Percentiles rank a stretch among this genome's conserved stretches.
Evolutionary conservation across 2,888 invertebrate genomes (phyloP).

Genomic region (Poecilus cupreus): DNA sequence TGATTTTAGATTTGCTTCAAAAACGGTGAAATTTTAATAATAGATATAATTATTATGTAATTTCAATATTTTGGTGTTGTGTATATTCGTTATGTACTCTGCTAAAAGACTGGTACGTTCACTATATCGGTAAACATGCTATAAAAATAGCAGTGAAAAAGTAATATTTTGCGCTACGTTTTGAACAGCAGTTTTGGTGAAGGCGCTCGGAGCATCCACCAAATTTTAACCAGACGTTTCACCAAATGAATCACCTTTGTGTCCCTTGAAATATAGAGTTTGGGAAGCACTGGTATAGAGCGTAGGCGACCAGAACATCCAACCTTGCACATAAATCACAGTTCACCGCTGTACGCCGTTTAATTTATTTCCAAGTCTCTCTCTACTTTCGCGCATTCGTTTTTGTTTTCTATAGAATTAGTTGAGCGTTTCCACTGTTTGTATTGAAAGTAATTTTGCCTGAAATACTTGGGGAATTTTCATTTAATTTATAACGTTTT

Average conservation of each 20-base stretch:
- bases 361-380: conserved; percentile 41
- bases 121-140: no score
- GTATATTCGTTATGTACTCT: no score
- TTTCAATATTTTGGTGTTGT: no score
- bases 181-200: no score
- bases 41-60: no score
- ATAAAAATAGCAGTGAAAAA: no score
- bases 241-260: not conserved
- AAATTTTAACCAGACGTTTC: not conserved
- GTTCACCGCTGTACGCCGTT: conserved; percentile 19
- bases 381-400: conserved; percentile 9
- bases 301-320: not conserved
- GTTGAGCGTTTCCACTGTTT: conserved; percentile 26
- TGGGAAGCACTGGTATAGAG: not conserved
- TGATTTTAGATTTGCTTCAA: no score
- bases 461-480: conserved; percentile 15
- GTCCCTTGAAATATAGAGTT: not conserved
- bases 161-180: no score
- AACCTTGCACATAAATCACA: conserved; percentile 31
- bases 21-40: no score
- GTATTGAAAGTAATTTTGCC: conserved; percentile 25
- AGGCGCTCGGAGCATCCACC: no score
- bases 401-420: conserved; percentile 35
- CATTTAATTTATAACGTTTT: conserved; percentile 27
- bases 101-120: no score